Evolutionary conservation across 2,797 vertebrate species (phyloP), one percentile per base, ranked within the genome.

Genomic region (Sternotherus odoratus): DNA sequence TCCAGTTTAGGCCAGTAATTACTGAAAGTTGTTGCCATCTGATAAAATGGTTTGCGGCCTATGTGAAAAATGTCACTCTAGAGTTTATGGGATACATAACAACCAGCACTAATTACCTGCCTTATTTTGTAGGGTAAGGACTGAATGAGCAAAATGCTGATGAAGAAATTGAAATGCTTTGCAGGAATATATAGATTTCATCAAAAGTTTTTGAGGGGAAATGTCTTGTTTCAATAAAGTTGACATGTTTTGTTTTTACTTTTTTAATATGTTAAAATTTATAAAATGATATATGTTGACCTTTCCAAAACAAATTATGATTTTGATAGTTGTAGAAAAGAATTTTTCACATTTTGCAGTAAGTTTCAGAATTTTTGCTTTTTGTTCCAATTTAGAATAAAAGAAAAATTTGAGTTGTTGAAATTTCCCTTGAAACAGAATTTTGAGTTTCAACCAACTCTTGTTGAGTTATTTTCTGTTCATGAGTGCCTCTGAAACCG

Each of bases 141-240:
- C 49, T 0, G 0, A 79, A 6, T 2, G 49, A 51, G 5, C 33
- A 69, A n/a, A 1, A 24, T 53, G 16, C 2, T 57, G 10, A 83
- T 91, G 56, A 66, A 43, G 28, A 57, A 82, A 84, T 57, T 8
- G 2, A 54, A 78, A 46, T 0, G 6, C 15, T 57, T 72, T 75
- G 2, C 0, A 16, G 12, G 66, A 88, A 79, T 24, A 3, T 1
- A 33, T 8, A 1, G 30, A 36, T 43, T 46, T 46, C 48, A 28
- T 3, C 56, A 6, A 79, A 3, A 1, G 19, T 66, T 85, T 91
- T 57, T 13, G 51, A 49, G 1, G 13, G n/a, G 1, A 78, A 69
- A 30, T 46, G 33, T 16, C 74, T 85, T 15, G 5, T 46, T 24
- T 28, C 1, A 24, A 12, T 30, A 87, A 60, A 24, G 12, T 2